Conservation (phyloP, 1,140 invertebrate genomes). For the Sesamia nonagrioides region DNA sequence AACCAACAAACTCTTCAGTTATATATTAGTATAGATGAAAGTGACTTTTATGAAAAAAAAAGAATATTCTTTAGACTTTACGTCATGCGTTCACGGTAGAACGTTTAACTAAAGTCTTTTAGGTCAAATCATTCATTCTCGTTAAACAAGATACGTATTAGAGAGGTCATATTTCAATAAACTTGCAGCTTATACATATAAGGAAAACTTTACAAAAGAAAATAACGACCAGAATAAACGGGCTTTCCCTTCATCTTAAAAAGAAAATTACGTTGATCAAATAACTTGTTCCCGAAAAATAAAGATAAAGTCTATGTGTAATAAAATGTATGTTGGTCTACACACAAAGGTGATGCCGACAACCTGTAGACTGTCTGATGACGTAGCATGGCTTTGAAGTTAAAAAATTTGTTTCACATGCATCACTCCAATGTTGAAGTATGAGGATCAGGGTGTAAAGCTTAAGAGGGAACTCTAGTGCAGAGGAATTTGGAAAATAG, state of each 20-base stretch:
- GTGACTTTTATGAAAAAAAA: too few species aligned
- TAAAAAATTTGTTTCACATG: too few species aligned
- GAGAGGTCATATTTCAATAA: not conserved
- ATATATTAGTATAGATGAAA: too few species aligned
- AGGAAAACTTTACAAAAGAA: not conserved
- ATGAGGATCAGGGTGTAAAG: too few species aligned
- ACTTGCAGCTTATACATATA: not conserved
- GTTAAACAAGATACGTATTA: not conserved
- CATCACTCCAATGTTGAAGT: too few species aligned
- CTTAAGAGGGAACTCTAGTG: too few species aligned
- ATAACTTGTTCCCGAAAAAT: constrained; percentile 43
- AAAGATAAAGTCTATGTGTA: constrained; percentile 37
- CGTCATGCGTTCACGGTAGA: too few species aligned
- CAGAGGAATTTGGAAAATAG: too few species aligned
- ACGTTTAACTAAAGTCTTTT: not conserved
- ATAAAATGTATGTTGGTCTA: constrained; percentile 37
- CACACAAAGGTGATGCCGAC: not conserved
- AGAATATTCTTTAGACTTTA: too few species aligned
- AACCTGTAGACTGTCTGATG: constrained; percentile 6
- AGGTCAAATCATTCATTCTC: too few species aligned
- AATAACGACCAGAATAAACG: constrained; percentile 2
- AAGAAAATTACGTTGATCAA: constrained; percentile 36
- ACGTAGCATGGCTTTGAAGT: too few species aligned
- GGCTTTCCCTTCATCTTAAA: constrained; percentile 9
- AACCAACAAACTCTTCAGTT: too few species aligned